phyloP scores from a whole-genome alignment of 1,140 invertebrate genomes.

The Tribolium madens region DNA sequence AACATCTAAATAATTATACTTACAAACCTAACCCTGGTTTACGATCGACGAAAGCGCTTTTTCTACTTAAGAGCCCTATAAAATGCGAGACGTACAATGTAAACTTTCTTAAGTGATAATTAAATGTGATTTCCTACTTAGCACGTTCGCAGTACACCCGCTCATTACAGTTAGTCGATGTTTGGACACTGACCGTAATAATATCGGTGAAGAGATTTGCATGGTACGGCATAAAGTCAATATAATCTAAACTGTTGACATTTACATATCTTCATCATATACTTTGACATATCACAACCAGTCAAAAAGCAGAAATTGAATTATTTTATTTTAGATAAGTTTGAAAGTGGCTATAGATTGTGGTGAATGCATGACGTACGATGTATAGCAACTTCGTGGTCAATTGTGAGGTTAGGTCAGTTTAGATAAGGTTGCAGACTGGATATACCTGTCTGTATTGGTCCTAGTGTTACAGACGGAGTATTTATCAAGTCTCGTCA shows the following conservation, averaged over 20 bases:
- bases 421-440: conserved; percentile 10
- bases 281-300: neutral
- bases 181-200: conserved; percentile 19
- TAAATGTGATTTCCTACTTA: conserved; percentile 39
- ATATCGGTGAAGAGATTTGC: conserved; percentile 11
- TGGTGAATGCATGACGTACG: neutral
- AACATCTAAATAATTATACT: conserved; percentile 38
- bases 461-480: neutral
- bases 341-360: neutral
- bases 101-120: conserved; percentile 27
- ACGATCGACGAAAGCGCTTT: conserved; percentile 25
- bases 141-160: conserved; percentile 17
- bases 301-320: neutral
- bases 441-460: neutral
- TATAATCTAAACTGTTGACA: conserved; percentile 29
- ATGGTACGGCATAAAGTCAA: conserved; percentile 28
- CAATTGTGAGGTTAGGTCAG: neutral
- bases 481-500: conserved; percentile 10
- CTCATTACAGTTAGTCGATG: neutral
- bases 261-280: conserved; percentile 22
- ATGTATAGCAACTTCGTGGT: neutral
- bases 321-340: neutral
- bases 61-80: conserved; percentile 34
- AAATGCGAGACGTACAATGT: conserved; percentile 32
- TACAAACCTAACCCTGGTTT: conserved; percentile 34